phyloP scores from a whole-genome alignment of 2,797 vertebrate species.

The Xiphophorus birchmanni region DNA sequence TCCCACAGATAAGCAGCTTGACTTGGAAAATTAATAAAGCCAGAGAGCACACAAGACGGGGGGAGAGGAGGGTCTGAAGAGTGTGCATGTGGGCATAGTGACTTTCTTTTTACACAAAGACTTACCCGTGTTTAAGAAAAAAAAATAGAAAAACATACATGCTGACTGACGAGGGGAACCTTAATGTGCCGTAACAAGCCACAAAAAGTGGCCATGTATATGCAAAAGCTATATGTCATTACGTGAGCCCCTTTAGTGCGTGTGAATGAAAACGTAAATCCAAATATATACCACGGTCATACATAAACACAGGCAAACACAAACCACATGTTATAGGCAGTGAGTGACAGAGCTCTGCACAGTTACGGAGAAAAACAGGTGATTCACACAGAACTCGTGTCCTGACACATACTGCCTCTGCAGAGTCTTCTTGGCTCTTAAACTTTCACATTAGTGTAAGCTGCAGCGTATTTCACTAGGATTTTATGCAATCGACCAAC shows the following conservation, averaged over 20 bases:
- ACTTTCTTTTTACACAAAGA: slow-evolving; percentile 30
- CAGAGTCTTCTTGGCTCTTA: neutral
- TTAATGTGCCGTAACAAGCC: slow-evolving; percentile 51
- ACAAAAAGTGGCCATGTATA: slow-evolving; percentile 40
- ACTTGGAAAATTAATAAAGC: slow-evolving; percentile 57
- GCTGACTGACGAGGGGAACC: slow-evolving; percentile 54
- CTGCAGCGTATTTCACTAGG: neutral
- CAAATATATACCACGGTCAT: slow-evolving; percentile 23
- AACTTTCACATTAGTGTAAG: neutral
- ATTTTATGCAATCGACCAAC: neutral
- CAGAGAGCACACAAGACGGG: slow-evolving; percentile 18
- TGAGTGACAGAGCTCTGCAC: slow-evolving; percentile 21
- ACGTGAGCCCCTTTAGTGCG: slow-evolving; percentile 34
- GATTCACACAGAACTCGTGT: slow-evolving; percentile 33
- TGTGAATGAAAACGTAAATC: slow-evolving; percentile 47
- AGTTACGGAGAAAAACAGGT: slow-evolving; percentile 8
- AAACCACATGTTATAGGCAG: slow-evolving; percentile 45
- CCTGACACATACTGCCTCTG: slow-evolving; percentile 36
- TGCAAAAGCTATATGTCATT: slow-evolving; percentile 33
- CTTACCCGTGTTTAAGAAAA: slow-evolving; percentile 46
- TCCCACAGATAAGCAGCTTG: slow-evolving; percentile 42
- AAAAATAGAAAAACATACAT: slow-evolving; percentile 56
- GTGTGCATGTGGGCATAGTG: slow-evolving; percentile 11
- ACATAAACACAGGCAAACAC: slow-evolving; percentile 44
- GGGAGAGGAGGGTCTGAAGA: slow-evolving; percentile 3